A percentile compares a stretch with the other conserved stretches of the same genome.
Evolutionary conservation across 2,797 vertebrate genomes (phyloP).

Genomic region (Lophotriccus pileatus): DNA sequence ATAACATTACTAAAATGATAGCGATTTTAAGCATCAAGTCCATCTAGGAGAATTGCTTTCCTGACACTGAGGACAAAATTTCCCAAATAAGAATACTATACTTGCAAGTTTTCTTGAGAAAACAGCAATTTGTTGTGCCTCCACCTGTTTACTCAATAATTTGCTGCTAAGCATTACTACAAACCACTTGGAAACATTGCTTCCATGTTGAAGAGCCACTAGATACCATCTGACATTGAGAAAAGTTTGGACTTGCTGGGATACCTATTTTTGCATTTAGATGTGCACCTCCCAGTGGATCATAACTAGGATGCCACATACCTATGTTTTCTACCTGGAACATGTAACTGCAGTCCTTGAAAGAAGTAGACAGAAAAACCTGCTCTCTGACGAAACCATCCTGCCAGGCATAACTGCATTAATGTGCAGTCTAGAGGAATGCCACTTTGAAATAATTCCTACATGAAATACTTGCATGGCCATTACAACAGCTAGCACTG

Average conservation of each 20-base stretch:
- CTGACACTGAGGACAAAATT: not conserved
- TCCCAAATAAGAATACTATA: not conserved
- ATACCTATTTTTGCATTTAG: not conserved
- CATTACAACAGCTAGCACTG: not conserved
- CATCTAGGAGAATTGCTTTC: not conserved
- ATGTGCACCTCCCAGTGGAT: not conserved
- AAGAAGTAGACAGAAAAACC: not conserved
- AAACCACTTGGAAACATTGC: not conserved
- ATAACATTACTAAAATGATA: not conserved
- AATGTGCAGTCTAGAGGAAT: not conserved
- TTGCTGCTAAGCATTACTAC: not conserved
- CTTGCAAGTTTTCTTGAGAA: not conserved
- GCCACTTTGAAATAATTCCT: not conserved
- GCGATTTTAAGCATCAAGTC: not conserved
- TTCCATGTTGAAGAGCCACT: not conserved
- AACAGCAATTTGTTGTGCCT: not conserved
- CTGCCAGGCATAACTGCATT: not conserved
- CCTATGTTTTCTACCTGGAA: not conserved
- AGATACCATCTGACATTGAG: not conserved
- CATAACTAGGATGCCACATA: not conserved
- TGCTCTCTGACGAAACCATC: not conserved
- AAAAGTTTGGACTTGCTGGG: not conserved
- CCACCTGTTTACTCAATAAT: not conserved
- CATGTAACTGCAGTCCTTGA: not conserved
- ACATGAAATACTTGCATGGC: not conserved